These are phyloP conservation scores for Luscinia megarhynchos DNA, from an alignment of 2,797 vertebrate species.

Conservation along the genomic window DNA sequence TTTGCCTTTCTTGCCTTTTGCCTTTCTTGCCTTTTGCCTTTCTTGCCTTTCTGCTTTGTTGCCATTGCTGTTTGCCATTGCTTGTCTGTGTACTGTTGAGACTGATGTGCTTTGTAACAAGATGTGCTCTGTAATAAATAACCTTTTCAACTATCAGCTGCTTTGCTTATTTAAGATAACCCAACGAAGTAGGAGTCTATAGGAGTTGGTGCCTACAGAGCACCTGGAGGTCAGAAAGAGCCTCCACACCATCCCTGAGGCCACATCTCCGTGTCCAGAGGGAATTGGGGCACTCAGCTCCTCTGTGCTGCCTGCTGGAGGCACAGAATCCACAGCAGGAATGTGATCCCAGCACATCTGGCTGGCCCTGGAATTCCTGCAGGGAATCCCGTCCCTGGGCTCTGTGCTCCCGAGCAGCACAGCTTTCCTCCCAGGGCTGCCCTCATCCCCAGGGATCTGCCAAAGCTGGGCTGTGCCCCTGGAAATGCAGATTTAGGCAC, in stretches of 20 bases:
- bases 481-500: background rate
- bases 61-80: too few relatives aligned
- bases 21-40: too few relatives aligned
- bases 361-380: background rate
- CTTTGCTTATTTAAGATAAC: too few relatives aligned
- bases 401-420: background rate
- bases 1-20: too few relatives aligned
- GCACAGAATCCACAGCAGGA: background rate
- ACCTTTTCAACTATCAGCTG: too few relatives aligned
- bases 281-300: background rate
- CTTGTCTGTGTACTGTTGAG: too few relatives aligned
- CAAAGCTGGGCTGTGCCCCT: background rate
- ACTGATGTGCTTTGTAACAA: too few relatives aligned
- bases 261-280: background rate
- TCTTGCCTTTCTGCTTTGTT: too few relatives aligned
- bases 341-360: fast-evolving
- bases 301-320: background rate
- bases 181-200: too few relatives aligned
- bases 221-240: too few relatives aligned
- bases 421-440: background rate
- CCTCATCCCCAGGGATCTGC: background rate
- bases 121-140: too few relatives aligned
- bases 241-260: background rate
- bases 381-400: fast-evolving
- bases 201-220: too few relatives aligned